phyloP scores from a whole-genome alignment of 2,888 invertebrate species.

The Drosophila mimetica region DNA sequence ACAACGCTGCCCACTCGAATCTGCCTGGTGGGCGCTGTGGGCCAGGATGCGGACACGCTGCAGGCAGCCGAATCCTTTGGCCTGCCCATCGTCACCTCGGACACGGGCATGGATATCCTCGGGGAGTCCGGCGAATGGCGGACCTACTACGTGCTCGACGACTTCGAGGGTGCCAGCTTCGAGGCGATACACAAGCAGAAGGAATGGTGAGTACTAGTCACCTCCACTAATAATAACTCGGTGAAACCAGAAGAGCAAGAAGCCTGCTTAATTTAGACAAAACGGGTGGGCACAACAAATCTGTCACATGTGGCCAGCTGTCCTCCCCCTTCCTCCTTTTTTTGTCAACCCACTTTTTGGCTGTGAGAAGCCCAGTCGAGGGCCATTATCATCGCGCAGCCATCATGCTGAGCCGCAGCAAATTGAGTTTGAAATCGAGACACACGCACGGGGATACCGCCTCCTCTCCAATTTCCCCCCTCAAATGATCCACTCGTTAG shows the following conservation, averaged over 20 bases:
- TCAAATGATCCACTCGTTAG: conserved; percentile 7
- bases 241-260: conserved; percentile 2
- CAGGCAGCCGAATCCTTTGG: conserved; percentile 87
- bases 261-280: conserved; percentile 36
- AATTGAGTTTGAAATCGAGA: conserved; percentile 74
- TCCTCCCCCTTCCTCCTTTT: conserved; percentile 4
- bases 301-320: conserved; percentile 40
- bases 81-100: conserved; percentile 87
- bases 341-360: neutral
- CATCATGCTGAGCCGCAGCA: conserved; percentile 42
- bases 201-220: conserved; percentile 85
- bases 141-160: conserved; percentile 89
- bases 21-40: conserved; percentile 87
- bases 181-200: conserved; percentile 87
- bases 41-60: conserved; percentile 85
- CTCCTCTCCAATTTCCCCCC: conserved; percentile 2
- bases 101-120: conserved; percentile 87
- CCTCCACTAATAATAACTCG: conserved; percentile 23
- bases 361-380: conserved; percentile 13
- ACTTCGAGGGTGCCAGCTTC: conserved; percentile 89
- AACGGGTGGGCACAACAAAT: conserved; percentile 35
- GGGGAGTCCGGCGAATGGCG: conserved; percentile 86
- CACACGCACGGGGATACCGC: conserved; percentile 51
- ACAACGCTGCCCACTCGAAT: conserved; percentile 85
- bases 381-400: conserved; percentile 46